Evolutionary conservation across 2,797 vertebrate genomes (phyloP).

Genomic region (Rhynchotus rufescens): DNA sequence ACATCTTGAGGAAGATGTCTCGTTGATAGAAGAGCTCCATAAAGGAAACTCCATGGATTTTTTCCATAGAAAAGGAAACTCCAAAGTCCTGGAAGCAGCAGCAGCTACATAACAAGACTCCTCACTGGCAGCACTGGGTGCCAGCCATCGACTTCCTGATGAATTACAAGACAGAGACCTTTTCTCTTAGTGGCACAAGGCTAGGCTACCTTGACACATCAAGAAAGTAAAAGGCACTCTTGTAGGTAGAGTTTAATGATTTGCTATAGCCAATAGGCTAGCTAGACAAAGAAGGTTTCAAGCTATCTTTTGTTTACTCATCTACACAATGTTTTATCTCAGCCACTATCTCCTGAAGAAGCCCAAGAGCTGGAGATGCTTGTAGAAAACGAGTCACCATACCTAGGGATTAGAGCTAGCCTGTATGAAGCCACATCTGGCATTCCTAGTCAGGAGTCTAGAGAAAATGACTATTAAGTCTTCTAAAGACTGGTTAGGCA

Average conservation of each 20-base stretch:
- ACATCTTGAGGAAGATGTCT: not conserved
- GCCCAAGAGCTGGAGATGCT: not conserved
- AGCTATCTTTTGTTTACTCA: not conserved
- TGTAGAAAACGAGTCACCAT: not conserved
- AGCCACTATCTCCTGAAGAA: not conserved
- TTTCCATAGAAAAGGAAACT: not conserved
- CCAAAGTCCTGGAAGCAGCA: not conserved
- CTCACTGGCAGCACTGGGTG: not conserved
- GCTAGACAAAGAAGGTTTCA: not conserved
- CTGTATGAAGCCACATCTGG: not conserved
- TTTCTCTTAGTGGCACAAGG: not conserved
- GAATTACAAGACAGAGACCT: not conserved
- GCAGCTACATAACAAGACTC: not conserved
- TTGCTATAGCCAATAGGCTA: not conserved
- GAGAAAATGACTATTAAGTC: not conserved
- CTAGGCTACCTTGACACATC: not conserved
- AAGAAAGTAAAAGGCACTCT: not conserved
- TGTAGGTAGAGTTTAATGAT: not conserved
- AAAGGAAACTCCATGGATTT: no score
- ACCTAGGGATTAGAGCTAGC: not conserved
- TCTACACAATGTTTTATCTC: not conserved
- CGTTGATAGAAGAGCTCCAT: not conserved
- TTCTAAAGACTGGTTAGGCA: not conserved
- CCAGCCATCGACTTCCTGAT: not conserved
- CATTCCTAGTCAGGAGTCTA: not conserved